Percentiles rank a stretch among this genome's conserved stretches.
These are phyloP conservation scores for Podarcis siculus DNA, from an alignment of 2,797 vertebrate genomes.

Conservation along the genomic window DNA sequence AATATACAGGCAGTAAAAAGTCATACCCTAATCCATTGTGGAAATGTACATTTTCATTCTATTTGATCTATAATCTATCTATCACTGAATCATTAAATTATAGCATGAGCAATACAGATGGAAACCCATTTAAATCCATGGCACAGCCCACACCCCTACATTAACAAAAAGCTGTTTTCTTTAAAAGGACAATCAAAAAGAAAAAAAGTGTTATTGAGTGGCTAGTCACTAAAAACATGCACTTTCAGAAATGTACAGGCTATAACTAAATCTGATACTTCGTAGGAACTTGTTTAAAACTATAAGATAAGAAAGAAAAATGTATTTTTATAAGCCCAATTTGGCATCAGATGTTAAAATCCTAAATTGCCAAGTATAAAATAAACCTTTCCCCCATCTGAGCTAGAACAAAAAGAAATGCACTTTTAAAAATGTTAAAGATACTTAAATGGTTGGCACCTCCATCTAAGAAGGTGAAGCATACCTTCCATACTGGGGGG, in stretches of 20 bases:
- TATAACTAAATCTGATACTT: not conserved
- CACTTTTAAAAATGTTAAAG: slow-evolving; percentile 33
- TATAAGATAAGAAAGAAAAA: not conserved
- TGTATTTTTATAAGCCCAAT: slow-evolving; percentile 16
- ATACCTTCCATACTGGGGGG: slow-evolving; percentile 30
- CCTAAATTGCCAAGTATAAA: not conserved
- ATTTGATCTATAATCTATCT: not conserved
- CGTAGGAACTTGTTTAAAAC: slow-evolving; percentile 12
- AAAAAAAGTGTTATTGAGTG: not conserved
- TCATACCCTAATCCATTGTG: no score
- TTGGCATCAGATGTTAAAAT: slow-evolving; percentile 37
- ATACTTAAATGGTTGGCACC: slow-evolving; percentile 30
- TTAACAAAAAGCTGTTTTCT: not conserved
- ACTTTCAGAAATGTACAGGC: not conserved
- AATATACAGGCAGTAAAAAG: not conserved
- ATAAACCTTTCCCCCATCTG: slow-evolving; percentile 6
- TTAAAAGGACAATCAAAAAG: not conserved
- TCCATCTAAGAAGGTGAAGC: slow-evolving; percentile 38
- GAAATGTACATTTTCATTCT: no score
- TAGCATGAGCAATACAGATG: not conserved
- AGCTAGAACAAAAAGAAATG: slow-evolving; percentile 29
- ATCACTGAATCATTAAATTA: slow-evolving; percentile 17
- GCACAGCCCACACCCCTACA: slow-evolving; percentile 6
- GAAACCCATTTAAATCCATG: slow-evolving; percentile 12
- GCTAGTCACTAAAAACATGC: not conserved